These are phyloP conservation scores for Teleogryllus oceanicus DNA, from an alignment of 2,888 invertebrate genomes.

Conservation along the genomic window DNA sequence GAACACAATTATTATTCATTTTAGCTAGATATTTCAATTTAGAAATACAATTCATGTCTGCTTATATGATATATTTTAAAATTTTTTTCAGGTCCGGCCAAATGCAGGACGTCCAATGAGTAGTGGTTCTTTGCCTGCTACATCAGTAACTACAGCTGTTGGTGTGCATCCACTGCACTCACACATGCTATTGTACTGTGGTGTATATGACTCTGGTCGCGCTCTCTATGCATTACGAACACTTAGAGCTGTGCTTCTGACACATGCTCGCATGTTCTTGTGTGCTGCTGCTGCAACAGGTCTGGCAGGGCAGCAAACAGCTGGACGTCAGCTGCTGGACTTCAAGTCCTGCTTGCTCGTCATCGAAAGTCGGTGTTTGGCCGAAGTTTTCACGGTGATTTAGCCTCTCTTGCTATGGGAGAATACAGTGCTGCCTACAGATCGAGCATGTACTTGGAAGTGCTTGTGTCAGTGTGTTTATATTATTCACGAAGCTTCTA, in stretches of 20 bases:
- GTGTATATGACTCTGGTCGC: slow-evolving; percentile 71
- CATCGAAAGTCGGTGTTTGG: slow-evolving; percentile 79
- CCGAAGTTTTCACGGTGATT: slow-evolving; percentile 60
- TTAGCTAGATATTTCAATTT: too few species aligned
- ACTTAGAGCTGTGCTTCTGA: slow-evolving; percentile 65
- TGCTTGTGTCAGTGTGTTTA: slow-evolving; percentile 68
- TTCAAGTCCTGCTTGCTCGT: slow-evolving; percentile 63
- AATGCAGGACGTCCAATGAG: neutral
- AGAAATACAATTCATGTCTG: too few species aligned
- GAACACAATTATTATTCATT: too few species aligned
- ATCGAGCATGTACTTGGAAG: slow-evolving; percentile 77
- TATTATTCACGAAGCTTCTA: slow-evolving; percentile 79
- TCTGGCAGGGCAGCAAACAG: slow-evolving; percentile 54
- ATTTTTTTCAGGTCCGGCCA: neutral
- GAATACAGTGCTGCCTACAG: slow-evolving; percentile 68
- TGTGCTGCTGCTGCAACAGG: slow-evolving; percentile 74
- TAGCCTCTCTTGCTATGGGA: slow-evolving; percentile 43
- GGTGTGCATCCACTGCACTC: slow-evolving; percentile 73
- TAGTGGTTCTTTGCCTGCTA: neutral
- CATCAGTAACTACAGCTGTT: neutral
- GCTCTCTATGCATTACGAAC: slow-evolving; percentile 71
- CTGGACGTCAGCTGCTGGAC: slow-evolving; percentile 52
- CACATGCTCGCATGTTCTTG: slow-evolving; percentile 69
- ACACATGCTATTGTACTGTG: slow-evolving; percentile 77
- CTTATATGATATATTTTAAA: neutral